phyloP scores from a whole-genome alignment of 2,113 vertebrate species.

The Condylura cristata region DNA sequence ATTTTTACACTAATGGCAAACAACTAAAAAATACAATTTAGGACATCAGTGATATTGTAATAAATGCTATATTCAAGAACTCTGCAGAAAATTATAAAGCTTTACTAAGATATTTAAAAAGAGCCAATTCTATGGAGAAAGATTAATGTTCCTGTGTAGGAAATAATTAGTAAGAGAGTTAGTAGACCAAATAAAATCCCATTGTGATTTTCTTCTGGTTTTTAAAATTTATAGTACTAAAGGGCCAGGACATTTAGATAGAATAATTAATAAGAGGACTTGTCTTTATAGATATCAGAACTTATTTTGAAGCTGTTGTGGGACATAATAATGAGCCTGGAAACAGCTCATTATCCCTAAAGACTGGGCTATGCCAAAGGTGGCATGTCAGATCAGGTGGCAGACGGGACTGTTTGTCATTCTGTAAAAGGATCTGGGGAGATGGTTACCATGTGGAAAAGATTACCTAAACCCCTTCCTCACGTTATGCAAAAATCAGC shows the following conservation, averaged over 20 bases:
- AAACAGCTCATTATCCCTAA: not conserved
- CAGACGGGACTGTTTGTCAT: not conserved
- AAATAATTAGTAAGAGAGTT: not conserved
- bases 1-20: not conserved
- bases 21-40: not conserved
- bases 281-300: not conserved
- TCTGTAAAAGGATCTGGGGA: not conserved
- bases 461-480: not conserved
- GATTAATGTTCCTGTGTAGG: not conserved
- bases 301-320: not conserved
- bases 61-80: not conserved
- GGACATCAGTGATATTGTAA: not conserved
- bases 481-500: constrained; percentile 6
- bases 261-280: not conserved
- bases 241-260: not conserved
- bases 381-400: not conserved
- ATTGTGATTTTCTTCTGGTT: not conserved
- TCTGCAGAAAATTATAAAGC: not conserved
- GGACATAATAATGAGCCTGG: not conserved
- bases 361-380: not conserved
- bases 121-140: not conserved
- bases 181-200: constrained; percentile 14
- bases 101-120: not conserved
- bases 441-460: not conserved
- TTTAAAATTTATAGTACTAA: not conserved